phyloP scores from a whole-genome alignment of 2,888 invertebrate genomes.

The Drosophila imparisetae region DNA sequence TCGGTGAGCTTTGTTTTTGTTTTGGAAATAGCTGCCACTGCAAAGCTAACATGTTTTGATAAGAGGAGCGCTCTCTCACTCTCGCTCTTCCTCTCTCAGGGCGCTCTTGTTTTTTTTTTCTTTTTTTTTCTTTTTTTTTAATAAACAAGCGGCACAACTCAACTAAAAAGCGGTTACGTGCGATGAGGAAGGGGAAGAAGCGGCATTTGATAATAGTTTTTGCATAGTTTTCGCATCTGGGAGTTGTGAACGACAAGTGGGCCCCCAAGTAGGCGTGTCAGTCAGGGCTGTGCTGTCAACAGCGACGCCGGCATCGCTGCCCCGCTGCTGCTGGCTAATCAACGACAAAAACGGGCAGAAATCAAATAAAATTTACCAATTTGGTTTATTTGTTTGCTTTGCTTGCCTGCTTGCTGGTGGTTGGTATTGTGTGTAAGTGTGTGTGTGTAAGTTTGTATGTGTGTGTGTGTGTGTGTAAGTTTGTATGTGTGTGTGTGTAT shows the following conservation, averaged over 20 bases:
- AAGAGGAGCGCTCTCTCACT: constrained; percentile 30
- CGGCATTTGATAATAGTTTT: constrained; percentile 51
- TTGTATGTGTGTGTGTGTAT: constrained; percentile 13
- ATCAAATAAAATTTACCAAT: constrained; percentile 76
- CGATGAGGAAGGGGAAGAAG: not conserved
- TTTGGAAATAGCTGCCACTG: constrained; percentile 48
- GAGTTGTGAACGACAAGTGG: constrained; percentile 50
- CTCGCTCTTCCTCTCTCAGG: not conserved
- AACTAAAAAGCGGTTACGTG: constrained; percentile 2
- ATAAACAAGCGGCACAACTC: constrained; percentile 51
- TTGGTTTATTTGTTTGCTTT: constrained; percentile 59
- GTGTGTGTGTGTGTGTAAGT: constrained; percentile 10
- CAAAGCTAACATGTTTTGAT: constrained; percentile 43
- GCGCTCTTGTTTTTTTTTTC: constrained; percentile 34
- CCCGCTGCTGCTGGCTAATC: constrained; percentile 55
- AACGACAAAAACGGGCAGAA: constrained; percentile 70
- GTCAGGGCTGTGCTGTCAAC: constrained; percentile 20
- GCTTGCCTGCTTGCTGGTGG: constrained; percentile 26
- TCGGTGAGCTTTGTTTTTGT: constrained; percentile 60
- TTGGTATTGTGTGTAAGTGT: not conserved
- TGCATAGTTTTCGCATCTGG: constrained; percentile 45
- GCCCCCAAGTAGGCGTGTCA: constrained; percentile 55
- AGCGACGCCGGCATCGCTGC: constrained; percentile 24
- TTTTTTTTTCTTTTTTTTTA: constrained; percentile 2
- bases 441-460: not conserved